A percentile compares a stretch with the other conserved stretches of the same genome.
Evolutionary conservation across 2,888 invertebrate genomes (phyloP).

Genomic region (Tenthredo livida): DNA sequence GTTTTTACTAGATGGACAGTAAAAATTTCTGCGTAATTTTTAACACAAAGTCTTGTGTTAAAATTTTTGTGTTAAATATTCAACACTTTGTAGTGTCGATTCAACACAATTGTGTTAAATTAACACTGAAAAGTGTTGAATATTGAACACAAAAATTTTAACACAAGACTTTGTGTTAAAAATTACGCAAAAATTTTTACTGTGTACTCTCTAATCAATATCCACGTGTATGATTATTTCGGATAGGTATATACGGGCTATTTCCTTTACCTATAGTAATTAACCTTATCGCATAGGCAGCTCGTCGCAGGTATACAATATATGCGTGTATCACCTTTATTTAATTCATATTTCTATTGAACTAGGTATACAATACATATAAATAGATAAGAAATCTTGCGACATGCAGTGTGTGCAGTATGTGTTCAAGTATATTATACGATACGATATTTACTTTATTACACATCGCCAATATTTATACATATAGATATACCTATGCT

Average conservation of each 20-base stretch:
- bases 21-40: too few species aligned
- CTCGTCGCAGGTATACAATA: not conserved
- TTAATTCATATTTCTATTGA: not conserved
- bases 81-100: too few species aligned
- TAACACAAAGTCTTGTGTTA: too few species aligned
- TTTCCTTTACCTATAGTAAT: not conserved
- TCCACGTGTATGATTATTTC: not conserved
- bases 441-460: not conserved
- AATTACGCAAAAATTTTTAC: too few species aligned
- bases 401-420: not conserved
- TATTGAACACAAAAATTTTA: too few species aligned
- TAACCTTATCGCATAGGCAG: not conserved
- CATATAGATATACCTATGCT: too few species aligned
- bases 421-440: not conserved
- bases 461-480: not conserved
- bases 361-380: not conserved
- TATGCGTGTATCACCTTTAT: not conserved
- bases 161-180: too few species aligned
- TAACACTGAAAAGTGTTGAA: too few species aligned
- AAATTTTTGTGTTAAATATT: too few species aligned
- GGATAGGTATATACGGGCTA: not conserved
- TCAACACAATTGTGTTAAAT: too few species aligned
- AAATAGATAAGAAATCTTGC: not conserved
- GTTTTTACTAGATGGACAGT: too few species aligned
- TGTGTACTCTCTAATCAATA: too few species aligned